Conservation (phyloP, 2,113 vertebrate species). For the Podarcis raffonei region DNA sequence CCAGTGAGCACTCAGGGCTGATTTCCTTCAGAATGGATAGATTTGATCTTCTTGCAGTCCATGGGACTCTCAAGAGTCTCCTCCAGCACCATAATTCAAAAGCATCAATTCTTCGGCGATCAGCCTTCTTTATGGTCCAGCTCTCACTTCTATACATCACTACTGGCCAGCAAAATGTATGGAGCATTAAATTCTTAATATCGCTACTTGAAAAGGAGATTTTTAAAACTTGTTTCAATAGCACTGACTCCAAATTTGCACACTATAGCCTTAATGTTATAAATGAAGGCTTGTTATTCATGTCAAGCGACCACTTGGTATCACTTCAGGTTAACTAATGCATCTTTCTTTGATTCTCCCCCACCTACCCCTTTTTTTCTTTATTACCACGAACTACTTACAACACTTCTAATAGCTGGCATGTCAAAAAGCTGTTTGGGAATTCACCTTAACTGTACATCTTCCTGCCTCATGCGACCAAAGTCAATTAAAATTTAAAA, state of each 20-base stretch:
- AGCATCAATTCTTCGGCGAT: too few species aligned
- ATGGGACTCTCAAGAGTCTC: too few species aligned
- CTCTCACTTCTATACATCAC: too few species aligned
- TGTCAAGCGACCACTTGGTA: constrained; percentile 16
- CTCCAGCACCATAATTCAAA: too few species aligned
- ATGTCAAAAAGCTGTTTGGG: constrained; percentile 38
- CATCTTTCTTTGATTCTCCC: constrained; percentile 26
- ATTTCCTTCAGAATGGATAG: too few species aligned
- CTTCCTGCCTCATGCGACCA: constrained; percentile 48
- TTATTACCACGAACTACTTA: constrained; percentile 21
- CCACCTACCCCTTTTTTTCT: constrained; percentile 32
- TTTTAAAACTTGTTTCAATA: not conserved
- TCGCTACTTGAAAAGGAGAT: not conserved
- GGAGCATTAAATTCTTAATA: not conserved
- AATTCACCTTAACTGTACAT: constrained; percentile 50
- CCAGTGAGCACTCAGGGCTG: too few species aligned
- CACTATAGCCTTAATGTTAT: not conserved
- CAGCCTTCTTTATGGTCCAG: too few species aligned
- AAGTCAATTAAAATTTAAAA: constrained; percentile 76
- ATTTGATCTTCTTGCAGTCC: too few species aligned
- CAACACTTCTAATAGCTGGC: constrained; percentile 61
- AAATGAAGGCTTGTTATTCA: constrained; percentile 16
- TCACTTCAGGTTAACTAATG: constrained; percentile 23
- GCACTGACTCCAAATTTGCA: not conserved
- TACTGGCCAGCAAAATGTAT: too few species aligned